phyloP scores from a whole-genome alignment of 2,888 invertebrate species.

The Sacculina carcini region DNA sequence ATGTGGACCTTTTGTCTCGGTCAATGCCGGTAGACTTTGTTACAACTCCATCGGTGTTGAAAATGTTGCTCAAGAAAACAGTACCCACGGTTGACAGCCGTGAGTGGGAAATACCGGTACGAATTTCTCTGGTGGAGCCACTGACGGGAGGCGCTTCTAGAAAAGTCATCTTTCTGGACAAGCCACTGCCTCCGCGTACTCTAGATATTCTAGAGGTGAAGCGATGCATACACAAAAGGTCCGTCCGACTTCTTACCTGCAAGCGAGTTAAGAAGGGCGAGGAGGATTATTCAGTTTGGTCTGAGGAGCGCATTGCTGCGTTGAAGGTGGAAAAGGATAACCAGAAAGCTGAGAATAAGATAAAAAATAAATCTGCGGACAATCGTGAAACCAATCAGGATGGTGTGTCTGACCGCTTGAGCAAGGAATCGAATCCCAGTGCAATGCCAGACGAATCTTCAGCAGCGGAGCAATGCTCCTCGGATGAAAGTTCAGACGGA shows the following conservation, averaged over 20 bases:
- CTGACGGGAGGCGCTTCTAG: too few species aligned
- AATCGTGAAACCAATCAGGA: too few species aligned
- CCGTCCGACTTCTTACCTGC: neutral
- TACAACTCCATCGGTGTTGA: neutral
- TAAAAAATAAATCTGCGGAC: neutral
- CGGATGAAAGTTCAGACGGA: neutral
- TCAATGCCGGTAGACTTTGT: too few species aligned
- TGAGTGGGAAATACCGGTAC: constrained; percentile 1
- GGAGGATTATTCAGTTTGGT: neutral
- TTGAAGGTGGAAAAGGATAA: neutral
- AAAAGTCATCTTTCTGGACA: neutral
- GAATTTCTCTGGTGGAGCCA: too few species aligned
- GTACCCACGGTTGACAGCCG: neutral
- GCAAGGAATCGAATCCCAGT: too few species aligned
- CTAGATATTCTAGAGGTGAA: neutral
- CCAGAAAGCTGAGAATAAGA: neutral
- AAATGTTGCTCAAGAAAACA: neutral
- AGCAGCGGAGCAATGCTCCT: too few species aligned
- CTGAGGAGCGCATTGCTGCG: neutral
- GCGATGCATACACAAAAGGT: neutral
- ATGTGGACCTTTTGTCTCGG: too few species aligned
- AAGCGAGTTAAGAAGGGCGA: neutral
- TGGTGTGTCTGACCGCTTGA: too few species aligned
- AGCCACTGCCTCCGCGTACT: neutral
- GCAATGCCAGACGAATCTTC: too few species aligned